A percentile compares a stretch with the other conserved stretches of the same genome.
phyloP scores from a whole-genome alignment of 2,113 vertebrate species.

The Lathamus discolor region DNA sequence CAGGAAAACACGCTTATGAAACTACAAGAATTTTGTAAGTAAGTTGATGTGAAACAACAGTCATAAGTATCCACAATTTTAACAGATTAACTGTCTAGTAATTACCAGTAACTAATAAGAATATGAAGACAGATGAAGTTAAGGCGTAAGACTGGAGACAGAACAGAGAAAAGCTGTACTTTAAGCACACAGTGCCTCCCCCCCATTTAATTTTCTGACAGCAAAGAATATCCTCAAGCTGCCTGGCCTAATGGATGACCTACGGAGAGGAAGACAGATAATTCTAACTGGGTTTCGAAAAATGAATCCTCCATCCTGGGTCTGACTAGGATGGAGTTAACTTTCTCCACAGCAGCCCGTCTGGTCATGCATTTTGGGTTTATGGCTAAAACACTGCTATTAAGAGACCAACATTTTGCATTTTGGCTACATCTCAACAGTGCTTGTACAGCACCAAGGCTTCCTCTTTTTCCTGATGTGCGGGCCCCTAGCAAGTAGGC shows the following conservation, averaged over 20 bases:
- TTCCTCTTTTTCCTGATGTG: not conserved
- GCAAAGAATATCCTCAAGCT: not conserved
- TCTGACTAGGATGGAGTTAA: not conserved
- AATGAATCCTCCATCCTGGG: not conserved
- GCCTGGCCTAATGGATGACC: not conserved
- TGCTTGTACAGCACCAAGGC: not conserved
- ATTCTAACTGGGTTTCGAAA: not conserved
- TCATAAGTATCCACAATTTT: no score
- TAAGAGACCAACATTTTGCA: not conserved
- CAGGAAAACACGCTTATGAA: not conserved
- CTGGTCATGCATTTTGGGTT: not conserved
- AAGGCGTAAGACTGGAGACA: not conserved
- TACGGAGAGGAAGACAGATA: not conserved
- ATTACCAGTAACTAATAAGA: not conserved
- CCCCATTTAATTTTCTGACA: not conserved
- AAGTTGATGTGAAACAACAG: not conserved
- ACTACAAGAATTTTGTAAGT: not conserved
- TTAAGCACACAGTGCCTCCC: not conserved
- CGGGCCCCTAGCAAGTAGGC: rapidly evolving
- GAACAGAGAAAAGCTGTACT: not conserved
- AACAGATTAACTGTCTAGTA: not conserved
- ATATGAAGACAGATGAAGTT: not conserved
- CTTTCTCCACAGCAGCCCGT: not conserved
- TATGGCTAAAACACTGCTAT: not conserved
- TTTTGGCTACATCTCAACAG: not conserved